A percentile compares a stretch with the other conserved stretches of the same genome.
phyloP scores from a whole-genome alignment of 2,888 invertebrate genomes.

The Hesperia comma region DNA sequence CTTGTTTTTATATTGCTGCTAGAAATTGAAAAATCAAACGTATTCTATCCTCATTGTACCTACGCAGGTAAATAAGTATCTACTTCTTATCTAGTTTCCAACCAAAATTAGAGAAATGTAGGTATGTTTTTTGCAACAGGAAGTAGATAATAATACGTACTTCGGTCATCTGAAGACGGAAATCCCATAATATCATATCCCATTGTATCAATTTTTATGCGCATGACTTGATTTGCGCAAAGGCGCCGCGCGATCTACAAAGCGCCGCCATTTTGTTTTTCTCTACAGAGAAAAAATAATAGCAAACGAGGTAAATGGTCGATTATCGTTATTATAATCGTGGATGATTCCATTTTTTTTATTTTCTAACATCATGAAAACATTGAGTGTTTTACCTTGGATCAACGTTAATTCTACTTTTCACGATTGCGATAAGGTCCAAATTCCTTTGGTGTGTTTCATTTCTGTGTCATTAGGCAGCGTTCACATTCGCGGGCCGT shows the following conservation, averaged over 20 bases:
- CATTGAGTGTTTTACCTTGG: neutral
- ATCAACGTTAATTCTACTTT: conserved; percentile 10
- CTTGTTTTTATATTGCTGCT: no score
- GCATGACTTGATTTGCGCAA: conserved; percentile 73
- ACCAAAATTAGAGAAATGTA: conserved; percentile 33
- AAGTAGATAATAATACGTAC: conserved; percentile 62
- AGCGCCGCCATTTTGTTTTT: conserved; percentile 45
- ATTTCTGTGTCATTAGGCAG: conserved; percentile 79
- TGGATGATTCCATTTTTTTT: conserved; percentile 47
- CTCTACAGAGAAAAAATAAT: conserved; percentile 43
- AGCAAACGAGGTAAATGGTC: conserved; percentile 52
- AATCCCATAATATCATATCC: conserved; percentile 76
- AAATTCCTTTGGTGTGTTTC: conserved; percentile 39
- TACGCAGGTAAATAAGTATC: no score
- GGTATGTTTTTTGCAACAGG: conserved; percentile 52
- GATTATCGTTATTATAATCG: conserved; percentile 51
- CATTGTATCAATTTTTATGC: conserved; percentile 58
- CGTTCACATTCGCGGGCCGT: conserved; percentile 73
- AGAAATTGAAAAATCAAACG: no score
- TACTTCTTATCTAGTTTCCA: neutral
- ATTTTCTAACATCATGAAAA: conserved; percentile 27
- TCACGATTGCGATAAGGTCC: conserved; percentile 27
- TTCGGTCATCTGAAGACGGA: conserved; percentile 66
- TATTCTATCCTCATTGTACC: no score
- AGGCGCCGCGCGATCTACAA: conserved; percentile 61